phyloP scores from a whole-genome alignment of 2,113 vertebrate species.

The Chaetodon auriga region DNA sequence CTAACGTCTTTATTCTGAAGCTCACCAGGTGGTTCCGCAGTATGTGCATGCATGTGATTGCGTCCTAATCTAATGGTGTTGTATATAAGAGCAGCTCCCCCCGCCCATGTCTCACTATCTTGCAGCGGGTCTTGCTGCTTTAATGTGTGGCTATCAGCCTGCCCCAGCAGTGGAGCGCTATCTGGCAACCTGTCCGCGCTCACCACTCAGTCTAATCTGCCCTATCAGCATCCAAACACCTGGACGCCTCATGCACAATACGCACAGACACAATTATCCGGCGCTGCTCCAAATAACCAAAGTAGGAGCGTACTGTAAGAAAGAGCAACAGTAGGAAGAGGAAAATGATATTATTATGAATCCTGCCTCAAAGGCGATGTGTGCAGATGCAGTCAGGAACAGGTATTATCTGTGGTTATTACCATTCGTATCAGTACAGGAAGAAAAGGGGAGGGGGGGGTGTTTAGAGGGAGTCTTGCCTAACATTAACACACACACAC shows the following conservation, averaged over 20 bases:
- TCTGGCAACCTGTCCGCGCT: conserved; percentile 61
- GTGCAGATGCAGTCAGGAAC: conserved; percentile 41
- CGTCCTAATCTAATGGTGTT: conserved; percentile 24
- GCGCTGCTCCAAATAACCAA: conserved; percentile 16
- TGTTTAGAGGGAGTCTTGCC: conserved; percentile 27
- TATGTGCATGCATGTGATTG: conserved; percentile 21
- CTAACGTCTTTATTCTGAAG: background rate
- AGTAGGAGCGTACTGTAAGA: conserved; percentile 7
- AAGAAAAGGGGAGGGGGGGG: conserved; percentile 1
- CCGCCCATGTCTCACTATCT: conserved; percentile 43
- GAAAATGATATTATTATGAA: conserved; percentile 26
- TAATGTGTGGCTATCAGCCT: conserved; percentile 58
- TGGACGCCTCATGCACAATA: conserved; percentile 33
- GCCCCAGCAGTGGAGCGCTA: conserved; percentile 46
- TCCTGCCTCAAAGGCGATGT: conserved; percentile 17
- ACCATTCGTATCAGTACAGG: conserved; percentile 53
- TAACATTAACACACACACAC: background rate
- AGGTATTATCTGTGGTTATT: conserved; percentile 53
- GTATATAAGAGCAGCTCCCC: conserved; percentile 10
- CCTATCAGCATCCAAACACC: conserved; percentile 52
- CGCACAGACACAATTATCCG: conserved; percentile 27
- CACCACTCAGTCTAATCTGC: conserved; percentile 51
- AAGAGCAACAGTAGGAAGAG: background rate
- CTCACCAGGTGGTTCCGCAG: background rate
- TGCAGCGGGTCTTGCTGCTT: conserved; percentile 40